Conservation (phyloP, 2,888 invertebrate genomes). For the Marasmarcha lunaedactyla region DNA sequence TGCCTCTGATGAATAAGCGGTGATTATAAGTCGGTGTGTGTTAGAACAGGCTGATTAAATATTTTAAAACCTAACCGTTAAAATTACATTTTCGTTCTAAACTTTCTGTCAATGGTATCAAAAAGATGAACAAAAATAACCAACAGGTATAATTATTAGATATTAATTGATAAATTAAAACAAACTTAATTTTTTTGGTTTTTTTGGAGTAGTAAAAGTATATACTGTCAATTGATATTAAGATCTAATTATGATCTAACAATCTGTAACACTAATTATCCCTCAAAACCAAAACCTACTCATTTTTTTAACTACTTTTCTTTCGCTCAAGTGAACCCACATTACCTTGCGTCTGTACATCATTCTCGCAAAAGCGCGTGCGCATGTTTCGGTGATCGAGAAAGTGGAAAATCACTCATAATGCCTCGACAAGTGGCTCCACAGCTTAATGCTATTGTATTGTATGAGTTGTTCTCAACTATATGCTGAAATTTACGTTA, state of each 20-base stretch:
- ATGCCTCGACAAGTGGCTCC: constrained; percentile 17
- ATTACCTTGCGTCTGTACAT: constrained; percentile 18
- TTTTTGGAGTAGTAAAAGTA: not conserved
- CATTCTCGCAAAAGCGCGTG: constrained; percentile 18
- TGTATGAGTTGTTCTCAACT: too few relatives aligned
- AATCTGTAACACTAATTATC: not conserved
- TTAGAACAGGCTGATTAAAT: too few relatives aligned
- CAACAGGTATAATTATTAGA: too few relatives aligned
- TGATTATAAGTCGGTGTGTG: too few relatives aligned
- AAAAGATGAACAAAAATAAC: too few relatives aligned
- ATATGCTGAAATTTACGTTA: too few relatives aligned
- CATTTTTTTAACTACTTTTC: not conserved
- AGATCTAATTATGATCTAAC: not conserved
- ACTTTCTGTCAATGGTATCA: too few relatives aligned
- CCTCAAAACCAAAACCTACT: not conserved
- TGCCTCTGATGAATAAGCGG: too few relatives aligned
- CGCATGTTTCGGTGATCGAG: constrained; percentile 33
- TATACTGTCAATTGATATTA: not conserved
- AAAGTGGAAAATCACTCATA: constrained; percentile 54
- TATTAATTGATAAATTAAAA: too few relatives aligned
- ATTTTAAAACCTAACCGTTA: too few relatives aligned
- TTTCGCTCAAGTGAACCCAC: not conserved
- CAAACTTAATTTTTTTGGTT: not conserved
- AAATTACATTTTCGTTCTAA: too few relatives aligned
- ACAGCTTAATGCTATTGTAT: not conserved